These are phyloP conservation scores for Lepidurus packardi DNA, from an alignment of 1,140 invertebrate species.

Conservation along the genomic window DNA sequence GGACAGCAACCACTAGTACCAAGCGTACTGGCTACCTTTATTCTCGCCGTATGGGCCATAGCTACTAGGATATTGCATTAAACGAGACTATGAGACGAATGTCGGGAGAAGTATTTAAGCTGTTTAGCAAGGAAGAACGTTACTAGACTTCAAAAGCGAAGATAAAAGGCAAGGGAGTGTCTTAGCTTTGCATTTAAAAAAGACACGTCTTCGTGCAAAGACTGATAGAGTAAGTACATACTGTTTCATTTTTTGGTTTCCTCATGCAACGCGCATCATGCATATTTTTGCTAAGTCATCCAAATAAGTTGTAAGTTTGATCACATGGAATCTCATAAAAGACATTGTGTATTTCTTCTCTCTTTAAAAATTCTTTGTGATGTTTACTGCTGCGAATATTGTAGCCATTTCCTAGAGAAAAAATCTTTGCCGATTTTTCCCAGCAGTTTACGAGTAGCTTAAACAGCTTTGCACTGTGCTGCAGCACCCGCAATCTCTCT, in stretches of 20 bases:
- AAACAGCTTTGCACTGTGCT: slow-evolving; percentile 4
- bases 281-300: slow-evolving; percentile 31
- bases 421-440: background rate
- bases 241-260: background rate
- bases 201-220: background rate
- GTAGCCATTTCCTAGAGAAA: background rate
- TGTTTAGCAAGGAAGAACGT: background rate
- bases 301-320: background rate
- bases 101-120: background rate
- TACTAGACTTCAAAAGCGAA: background rate
- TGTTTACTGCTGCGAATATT: background rate
- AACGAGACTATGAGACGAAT: background rate
- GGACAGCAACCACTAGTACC: slow-evolving; percentile 38
- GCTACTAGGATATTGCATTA: slow-evolving; percentile 7
- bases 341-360: background rate
- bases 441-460: background rate
- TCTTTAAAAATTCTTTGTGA: background rate
- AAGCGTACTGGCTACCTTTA: background rate
- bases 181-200: slow-evolving; percentile 16
- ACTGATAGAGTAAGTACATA: background rate
- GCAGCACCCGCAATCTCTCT: background rate
- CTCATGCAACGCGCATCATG: slow-evolving; percentile 25
- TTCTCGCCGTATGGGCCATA: background rate
- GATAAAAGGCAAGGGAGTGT: background rate
- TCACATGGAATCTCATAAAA: slow-evolving; percentile 19